phyloP scores from a whole-genome alignment of 2,113 vertebrate genomes.

The Raphicerus campestris region DNA sequence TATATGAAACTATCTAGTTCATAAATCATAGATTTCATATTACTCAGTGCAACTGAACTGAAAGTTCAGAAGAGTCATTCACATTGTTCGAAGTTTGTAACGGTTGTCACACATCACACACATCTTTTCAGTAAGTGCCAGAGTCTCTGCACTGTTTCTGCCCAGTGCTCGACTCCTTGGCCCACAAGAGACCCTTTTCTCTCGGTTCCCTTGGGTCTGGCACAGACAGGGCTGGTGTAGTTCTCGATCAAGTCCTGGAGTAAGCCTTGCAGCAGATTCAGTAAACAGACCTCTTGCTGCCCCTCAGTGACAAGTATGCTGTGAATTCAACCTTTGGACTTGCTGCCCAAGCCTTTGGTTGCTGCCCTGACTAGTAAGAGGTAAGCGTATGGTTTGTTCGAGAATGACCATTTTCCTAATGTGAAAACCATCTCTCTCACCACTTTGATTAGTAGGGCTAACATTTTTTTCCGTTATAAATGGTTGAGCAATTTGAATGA shows the following conservation, averaged over 20 bases:
- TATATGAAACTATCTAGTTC: conserved; percentile 89
- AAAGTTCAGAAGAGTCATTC: conserved; percentile 87
- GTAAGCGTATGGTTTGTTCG: conserved; percentile 55
- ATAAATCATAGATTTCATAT: conserved; percentile 85
- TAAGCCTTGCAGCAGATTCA: conserved; percentile 31
- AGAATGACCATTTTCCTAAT: conserved; percentile 68
- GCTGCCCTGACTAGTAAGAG: conserved; percentile 61
- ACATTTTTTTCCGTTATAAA: conserved; percentile 79
- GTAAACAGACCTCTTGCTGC: conserved; percentile 64
- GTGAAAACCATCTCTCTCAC: conserved; percentile 71
- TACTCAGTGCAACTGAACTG: conserved; percentile 85
- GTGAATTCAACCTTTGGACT: conserved; percentile 70
- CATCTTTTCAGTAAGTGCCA: conserved; percentile 78
- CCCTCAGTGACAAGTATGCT: conserved; percentile 64
- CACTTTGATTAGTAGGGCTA: conserved; percentile 77
- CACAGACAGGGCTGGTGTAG: conserved; percentile 24
- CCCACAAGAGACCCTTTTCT: conserved; percentile 65
- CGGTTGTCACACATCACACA: conserved; percentile 63
- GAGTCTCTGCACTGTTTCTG: conserved; percentile 69
- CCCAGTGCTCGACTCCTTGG: conserved; percentile 61
- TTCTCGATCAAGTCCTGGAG: conserved; percentile 59
- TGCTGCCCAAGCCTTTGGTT: conserved; percentile 56
- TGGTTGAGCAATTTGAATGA: conserved; percentile 90
- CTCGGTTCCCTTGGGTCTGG: conserved; percentile 57
- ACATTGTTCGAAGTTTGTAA: conserved; percentile 82